phyloP scores from a whole-genome alignment of 2,888 invertebrate genomes.

The Melanostoma mellinum region DNA sequence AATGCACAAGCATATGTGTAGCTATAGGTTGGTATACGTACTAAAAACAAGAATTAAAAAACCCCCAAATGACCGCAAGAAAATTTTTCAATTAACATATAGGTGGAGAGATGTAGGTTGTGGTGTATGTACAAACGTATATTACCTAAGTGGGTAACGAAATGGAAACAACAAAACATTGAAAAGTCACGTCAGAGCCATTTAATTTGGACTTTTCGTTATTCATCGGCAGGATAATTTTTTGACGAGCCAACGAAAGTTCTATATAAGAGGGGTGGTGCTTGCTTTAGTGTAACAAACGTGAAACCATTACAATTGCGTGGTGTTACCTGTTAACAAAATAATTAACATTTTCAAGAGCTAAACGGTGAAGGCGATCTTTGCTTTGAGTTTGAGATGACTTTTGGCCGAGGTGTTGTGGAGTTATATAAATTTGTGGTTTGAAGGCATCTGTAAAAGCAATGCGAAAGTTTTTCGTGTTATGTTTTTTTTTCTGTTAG shows the following conservation, averaged over 20 bases:
- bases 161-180: conserved; percentile 60
- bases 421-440: no score
- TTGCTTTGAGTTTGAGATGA: neutral
- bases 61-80: conserved; percentile 47
- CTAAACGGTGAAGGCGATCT: conserved; percentile 24
- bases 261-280: conserved; percentile 17
- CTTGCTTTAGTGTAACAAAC: conserved; percentile 31
- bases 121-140: neutral
- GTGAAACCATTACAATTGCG: conserved; percentile 48
- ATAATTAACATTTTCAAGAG: conserved; percentile 53
- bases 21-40: neutral
- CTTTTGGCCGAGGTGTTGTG: no score
- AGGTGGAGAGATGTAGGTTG: conserved; percentile 30
- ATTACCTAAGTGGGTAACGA: conserved; percentile 56
- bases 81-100: conserved; percentile 67
- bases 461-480: no score
- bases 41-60: conserved; percentile 2
- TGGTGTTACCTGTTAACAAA: conserved; percentile 68
- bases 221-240: conserved; percentile 65
- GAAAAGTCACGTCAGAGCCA: conserved; percentile 70
- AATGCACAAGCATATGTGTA: neutral
- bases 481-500: no score
- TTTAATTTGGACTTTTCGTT: conserved; percentile 70
- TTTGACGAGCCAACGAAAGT: conserved; percentile 38
- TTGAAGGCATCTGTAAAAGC: no score